Evolutionary conservation across 2,888 invertebrate species (phyloP).

Genomic region (Gonocerus acuteangulatus): DNA sequence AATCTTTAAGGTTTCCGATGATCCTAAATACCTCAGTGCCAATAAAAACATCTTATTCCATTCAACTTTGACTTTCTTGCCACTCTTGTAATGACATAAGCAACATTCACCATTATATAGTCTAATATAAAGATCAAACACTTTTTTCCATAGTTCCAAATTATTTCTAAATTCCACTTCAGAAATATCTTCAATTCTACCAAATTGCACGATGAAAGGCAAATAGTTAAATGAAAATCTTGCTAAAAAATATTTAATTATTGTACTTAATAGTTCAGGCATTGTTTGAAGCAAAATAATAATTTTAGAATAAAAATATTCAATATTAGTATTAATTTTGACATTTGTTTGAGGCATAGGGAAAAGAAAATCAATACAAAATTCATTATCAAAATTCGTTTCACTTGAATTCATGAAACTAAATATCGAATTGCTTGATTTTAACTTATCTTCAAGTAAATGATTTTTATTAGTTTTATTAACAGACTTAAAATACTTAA

Average conservation of each 20-base stretch:
- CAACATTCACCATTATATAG: constrained; percentile 35
- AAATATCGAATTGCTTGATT: neutral
- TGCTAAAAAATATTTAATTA: constrained; percentile 22
- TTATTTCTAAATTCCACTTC: constrained; percentile 9
- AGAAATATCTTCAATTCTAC: constrained; percentile 28
- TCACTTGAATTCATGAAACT: neutral
- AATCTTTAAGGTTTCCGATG: constrained; percentile 51
- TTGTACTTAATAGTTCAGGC: constrained; percentile 27
- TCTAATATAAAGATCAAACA: constrained; percentile 30
- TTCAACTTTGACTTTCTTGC: constrained; percentile 45
- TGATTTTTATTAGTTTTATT: neutral
- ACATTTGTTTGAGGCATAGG: constrained; percentile 45
- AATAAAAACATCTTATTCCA: constrained; percentile 56
- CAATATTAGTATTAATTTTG: constrained; percentile 43
- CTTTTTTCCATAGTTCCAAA: constrained; percentile 29
- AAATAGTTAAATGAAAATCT: constrained; percentile 29
- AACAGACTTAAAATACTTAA: neutral
- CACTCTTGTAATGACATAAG: constrained; percentile 28
- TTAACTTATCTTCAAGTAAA: neutral
- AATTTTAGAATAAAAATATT: constrained; percentile 46
- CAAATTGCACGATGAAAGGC: constrained; percentile 33
- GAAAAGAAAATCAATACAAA: constrained; percentile 36
- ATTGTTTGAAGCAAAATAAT: constrained; percentile 29
- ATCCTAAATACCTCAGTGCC: constrained; percentile 55
- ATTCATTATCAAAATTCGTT: constrained; percentile 18